These are phyloP conservation scores for Stichopus horrens DNA, from an alignment of 53 echinoderm and acorn worm species.

Conservation along the genomic window DNA sequence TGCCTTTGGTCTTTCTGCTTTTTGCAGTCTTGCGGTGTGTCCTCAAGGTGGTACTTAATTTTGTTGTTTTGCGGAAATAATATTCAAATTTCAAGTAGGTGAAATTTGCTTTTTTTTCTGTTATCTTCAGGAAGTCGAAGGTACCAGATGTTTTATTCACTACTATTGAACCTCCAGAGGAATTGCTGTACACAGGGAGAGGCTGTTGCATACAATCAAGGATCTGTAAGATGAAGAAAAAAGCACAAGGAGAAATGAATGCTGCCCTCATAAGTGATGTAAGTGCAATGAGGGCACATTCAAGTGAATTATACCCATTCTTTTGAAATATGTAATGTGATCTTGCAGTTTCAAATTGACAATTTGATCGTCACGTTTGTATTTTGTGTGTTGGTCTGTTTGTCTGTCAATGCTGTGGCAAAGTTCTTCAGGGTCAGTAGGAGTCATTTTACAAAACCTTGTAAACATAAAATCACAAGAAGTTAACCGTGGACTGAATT, in stretches of 20 bases:
- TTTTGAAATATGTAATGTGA: background rate
- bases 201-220: conserved; percentile 88
- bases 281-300: conserved; percentile 42
- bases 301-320: background rate
- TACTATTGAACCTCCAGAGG: conserved; percentile 81
- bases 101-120: background rate
- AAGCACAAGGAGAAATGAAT: conserved; percentile 84
- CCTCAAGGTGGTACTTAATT: no score
- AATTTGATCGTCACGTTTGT: background rate
- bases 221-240: conserved; percentile 83
- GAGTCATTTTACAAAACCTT: no score
- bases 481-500: no score
- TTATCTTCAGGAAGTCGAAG: conserved; percentile 60
- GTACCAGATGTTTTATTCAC: conserved; percentile 89
- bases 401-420: no score
- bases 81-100: background rate
- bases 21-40: no score
- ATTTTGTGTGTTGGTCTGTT: no score
- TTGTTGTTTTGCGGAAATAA: background rate
- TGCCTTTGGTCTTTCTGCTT: no score
- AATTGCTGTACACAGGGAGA: conserved; percentile 67
- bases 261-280: conserved; percentile 95
- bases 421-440: no score
- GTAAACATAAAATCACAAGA: no score
- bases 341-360: background rate